phyloP scores from a whole-genome alignment of 2,888 invertebrate genomes.

The Zhengitettix transpicula region DNA sequence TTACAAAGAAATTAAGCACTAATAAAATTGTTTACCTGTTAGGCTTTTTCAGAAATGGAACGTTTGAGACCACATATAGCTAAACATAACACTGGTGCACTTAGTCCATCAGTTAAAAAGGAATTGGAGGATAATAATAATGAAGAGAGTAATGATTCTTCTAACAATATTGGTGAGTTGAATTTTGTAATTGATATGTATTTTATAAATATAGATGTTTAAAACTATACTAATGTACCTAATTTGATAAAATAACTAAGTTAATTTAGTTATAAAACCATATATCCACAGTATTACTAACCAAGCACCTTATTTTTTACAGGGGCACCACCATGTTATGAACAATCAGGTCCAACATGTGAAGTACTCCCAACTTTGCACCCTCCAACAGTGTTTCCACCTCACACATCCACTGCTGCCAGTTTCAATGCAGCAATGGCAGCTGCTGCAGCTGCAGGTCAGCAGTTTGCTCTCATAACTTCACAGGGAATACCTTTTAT shows the following conservation, averaged over 20 bases:
- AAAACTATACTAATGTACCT: no score
- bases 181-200: neutral
- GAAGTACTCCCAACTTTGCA: conserved; percentile 2
- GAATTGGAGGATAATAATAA: conserved; percentile 21
- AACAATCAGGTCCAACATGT: neutral
- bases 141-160: conserved; percentile 16
- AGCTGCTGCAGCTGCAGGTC: conserved; percentile 24
- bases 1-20: no score
- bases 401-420: conserved; percentile 22
- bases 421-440: conserved; percentile 26
- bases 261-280: no score
- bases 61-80: conserved; percentile 50
- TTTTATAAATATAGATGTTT: no score
- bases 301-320: no score
- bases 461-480: conserved; percentile 32
- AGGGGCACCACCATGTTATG: no score
- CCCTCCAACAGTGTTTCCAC: conserved; percentile 13
- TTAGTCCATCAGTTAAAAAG: conserved; percentile 21
- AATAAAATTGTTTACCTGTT: conserved; percentile 7
- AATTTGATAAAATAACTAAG: no score
- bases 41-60: conserved; percentile 56
- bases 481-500: conserved; percentile 31
- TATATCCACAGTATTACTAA: no score
- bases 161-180: conserved; percentile 1
- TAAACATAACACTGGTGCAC: conserved; percentile 46